Conservation (phyloP, 2,888 invertebrate genomes). For the Anaspis maculata region DNA sequence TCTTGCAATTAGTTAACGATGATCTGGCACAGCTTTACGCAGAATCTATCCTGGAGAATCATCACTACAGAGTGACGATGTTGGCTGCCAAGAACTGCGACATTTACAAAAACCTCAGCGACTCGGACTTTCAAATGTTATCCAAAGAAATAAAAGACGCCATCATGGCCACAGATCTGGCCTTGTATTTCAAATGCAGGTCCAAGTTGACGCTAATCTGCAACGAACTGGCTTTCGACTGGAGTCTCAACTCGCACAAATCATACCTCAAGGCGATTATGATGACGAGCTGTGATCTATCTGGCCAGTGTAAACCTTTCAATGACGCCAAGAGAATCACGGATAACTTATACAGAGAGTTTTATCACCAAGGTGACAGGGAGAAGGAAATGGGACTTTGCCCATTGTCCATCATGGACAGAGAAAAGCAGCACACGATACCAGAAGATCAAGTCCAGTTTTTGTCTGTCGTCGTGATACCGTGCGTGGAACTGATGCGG, state of each 20-base stretch:
- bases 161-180: slow-evolving; percentile 54
- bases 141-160: slow-evolving; percentile 48
- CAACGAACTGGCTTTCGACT: slow-evolving; percentile 45
- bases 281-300: slow-evolving; percentile 56
- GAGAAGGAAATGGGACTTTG: slow-evolving; percentile 51
- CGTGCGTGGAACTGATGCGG: slow-evolving; percentile 48
- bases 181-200: slow-evolving; percentile 48
- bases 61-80: slow-evolving; percentile 51
- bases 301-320: slow-evolving; percentile 53
- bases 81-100: slow-evolving; percentile 49
- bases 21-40: slow-evolving; percentile 49
- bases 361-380: slow-evolving; percentile 48
- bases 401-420: slow-evolving; percentile 57
- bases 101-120: slow-evolving; percentile 42
- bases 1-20: slow-evolving; percentile 47
- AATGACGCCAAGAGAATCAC: slow-evolving; percentile 47
- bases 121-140: slow-evolving; percentile 40
- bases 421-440: slow-evolving; percentile 48
- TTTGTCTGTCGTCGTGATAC: slow-evolving; percentile 51
- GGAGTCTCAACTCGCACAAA: slow-evolving; percentile 45
- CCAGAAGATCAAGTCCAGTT: slow-evolving; percentile 59
- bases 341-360: slow-evolving; percentile 47
- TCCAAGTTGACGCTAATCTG: slow-evolving; percentile 47
- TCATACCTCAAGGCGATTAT: slow-evolving; percentile 47
- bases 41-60: slow-evolving; percentile 51